These are phyloP conservation scores for Euwallacea similis DNA, from an alignment of 1,140 invertebrate genomes.

Conservation along the genomic window DNA sequence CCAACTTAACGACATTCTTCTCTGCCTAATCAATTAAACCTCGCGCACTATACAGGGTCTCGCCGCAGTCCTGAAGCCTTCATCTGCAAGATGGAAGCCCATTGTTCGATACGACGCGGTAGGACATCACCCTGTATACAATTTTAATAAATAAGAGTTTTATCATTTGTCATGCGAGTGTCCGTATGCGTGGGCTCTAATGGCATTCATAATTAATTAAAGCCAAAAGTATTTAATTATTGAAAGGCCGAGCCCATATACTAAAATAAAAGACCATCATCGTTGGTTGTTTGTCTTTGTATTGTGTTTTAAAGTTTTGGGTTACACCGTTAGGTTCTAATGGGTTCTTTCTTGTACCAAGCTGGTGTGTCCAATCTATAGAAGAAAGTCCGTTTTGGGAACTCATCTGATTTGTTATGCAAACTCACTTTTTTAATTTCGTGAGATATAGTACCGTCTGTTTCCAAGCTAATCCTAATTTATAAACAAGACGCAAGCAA, in stretches of 20 bases:
- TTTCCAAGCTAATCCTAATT: no score
- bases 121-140: constrained; percentile 18
- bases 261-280: constrained; percentile 20
- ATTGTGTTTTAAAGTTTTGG: constrained; percentile 18
- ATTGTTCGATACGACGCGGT: no score
- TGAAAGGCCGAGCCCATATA: constrained; percentile 28
- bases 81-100: no score
- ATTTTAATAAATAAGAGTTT: constrained; percentile 32
- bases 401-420: no score
- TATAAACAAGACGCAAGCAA: no score
- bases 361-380: no score
- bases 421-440: no score
- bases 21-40: no score
- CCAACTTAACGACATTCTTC: not conserved
- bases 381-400: no score
- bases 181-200: constrained; percentile 39
- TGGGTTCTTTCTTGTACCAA: not conserved
- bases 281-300: constrained; percentile 2
- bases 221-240: constrained; percentile 42
- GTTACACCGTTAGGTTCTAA: constrained; percentile 24
- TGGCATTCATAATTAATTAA: constrained; percentile 45
- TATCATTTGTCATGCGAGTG: constrained; percentile 43
- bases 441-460: no score
- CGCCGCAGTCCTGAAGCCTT: no score
- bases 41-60: no score